A percentile compares a stretch with the other conserved stretches of the same genome.
These are phyloP conservation scores for Leistus spinibarbis DNA, from an alignment of 2,888 invertebrate species.

Conservation along the genomic window DNA sequence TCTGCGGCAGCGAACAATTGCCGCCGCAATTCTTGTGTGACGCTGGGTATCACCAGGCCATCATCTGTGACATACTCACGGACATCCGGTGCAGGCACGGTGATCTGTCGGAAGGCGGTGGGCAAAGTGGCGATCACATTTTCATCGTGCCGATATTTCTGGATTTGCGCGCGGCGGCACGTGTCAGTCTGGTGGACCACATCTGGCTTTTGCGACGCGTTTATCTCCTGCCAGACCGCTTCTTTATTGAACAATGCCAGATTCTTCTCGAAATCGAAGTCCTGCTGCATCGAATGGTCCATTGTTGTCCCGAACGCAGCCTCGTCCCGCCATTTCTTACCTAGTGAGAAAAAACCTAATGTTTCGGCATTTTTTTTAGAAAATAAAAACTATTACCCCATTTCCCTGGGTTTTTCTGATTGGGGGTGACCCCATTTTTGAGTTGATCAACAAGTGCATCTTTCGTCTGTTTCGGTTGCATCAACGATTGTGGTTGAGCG, in stretches of 20 bases:
- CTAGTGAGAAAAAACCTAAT: too few species aligned
- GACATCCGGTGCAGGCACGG: conserved; percentile 67
- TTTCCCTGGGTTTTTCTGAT: conserved; percentile 48
- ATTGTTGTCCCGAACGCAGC: conserved; percentile 78
- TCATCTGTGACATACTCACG: conserved; percentile 79
- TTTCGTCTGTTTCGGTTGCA: conserved; percentile 42
- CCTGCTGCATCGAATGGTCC: conserved; percentile 70
- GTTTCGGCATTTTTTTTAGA: too few species aligned
- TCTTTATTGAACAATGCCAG: conserved; percentile 88
- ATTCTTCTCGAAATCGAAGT: conserved; percentile 96
- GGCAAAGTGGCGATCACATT: conserved; percentile 75
- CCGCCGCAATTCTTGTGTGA: conserved; percentile 68
- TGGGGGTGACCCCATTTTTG: not conserved
- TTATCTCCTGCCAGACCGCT: conserved; percentile 78
- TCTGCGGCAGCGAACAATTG: conserved; percentile 74
- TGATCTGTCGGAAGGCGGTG: conserved; percentile 70
- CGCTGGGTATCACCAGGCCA: conserved; percentile 80
- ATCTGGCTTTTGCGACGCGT: conserved; percentile 67
- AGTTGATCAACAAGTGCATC: conserved; percentile 49
- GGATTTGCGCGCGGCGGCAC: conserved; percentile 45
- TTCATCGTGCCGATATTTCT: conserved; percentile 77
- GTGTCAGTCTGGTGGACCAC: conserved; percentile 62
- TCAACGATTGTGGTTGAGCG: conserved; percentile 46
- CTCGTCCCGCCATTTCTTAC: conserved; percentile 67
- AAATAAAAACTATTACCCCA: too few species aligned